A percentile compares a stretch with the other conserved stretches of the same genome.
Evolutionary conservation across 2,113 vertebrate genomes (phyloP).

Genomic region (Ahaetulla prasina): DNA sequence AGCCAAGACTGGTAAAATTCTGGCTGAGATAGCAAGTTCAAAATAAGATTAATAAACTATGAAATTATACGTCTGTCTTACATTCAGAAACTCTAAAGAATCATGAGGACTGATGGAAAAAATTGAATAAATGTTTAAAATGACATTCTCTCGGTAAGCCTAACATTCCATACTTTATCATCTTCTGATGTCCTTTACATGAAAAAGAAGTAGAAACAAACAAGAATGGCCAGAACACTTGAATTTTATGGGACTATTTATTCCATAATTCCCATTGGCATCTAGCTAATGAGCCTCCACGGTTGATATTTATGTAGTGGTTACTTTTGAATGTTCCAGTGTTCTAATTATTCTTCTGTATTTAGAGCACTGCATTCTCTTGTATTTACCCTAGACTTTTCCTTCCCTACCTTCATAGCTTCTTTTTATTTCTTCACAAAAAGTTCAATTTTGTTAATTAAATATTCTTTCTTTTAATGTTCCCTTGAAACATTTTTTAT

Average conservation of each 20-base stretch:
- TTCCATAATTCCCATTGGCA: not conserved
- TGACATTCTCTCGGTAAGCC: not conserved
- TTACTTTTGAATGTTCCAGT: conserved; percentile 28
- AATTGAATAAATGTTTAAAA: not conserved
- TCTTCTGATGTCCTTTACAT: not conserved
- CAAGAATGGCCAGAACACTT: not conserved
- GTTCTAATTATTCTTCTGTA: conserved; percentile 33
- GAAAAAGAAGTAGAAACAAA: conserved; percentile 21
- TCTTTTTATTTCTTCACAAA: conserved; percentile 39
- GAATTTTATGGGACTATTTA: conserved; percentile 5
- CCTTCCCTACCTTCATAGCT: conserved; percentile 38
- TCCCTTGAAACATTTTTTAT: conserved; percentile 53
- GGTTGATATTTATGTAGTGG: conserved; percentile 38
- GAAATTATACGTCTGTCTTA: not conserved
- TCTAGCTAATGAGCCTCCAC: conserved; percentile 12
- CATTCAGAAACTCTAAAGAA: not conserved
- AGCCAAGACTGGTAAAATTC: not conserved
- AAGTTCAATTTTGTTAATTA: conserved; percentile 24
- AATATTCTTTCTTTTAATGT: conserved; percentile 41
- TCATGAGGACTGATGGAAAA: not conserved
- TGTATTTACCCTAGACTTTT: conserved; percentile 43
- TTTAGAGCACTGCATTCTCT: conserved; percentile 9
- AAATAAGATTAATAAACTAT: not conserved
- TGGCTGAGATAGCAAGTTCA: not conserved
- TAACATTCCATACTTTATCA: not conserved